Evolutionary conservation across 2,113 vertebrate species (phyloP).

Genomic region (Balaeniceps rex): DNA sequence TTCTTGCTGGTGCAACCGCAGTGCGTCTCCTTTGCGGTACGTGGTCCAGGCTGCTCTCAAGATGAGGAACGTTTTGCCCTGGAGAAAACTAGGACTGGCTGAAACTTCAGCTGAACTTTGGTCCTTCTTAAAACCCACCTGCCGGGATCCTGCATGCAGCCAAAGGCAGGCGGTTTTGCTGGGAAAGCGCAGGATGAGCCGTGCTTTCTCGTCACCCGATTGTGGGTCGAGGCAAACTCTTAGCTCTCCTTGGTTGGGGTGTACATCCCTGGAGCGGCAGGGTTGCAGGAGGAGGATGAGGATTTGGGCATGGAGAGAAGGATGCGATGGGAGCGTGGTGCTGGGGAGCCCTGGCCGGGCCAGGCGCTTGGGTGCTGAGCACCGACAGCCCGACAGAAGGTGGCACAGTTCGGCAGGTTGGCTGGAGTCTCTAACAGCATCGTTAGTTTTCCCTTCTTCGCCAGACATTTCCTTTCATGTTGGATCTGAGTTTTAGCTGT

Average conservation of each 20-base stretch:
- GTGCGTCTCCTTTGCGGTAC: background rate
- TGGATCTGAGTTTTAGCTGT: slow-evolving; percentile 13
- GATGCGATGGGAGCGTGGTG: background rate
- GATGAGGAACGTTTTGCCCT: background rate
- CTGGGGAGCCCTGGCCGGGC: background rate
- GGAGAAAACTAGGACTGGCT: background rate
- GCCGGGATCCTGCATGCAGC: background rate
- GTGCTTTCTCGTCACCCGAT: background rate
- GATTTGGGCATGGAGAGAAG: background rate
- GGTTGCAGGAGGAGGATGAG: background rate
- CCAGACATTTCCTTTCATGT: slow-evolving; percentile 54
- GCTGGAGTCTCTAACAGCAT: background rate
- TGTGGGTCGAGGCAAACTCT: background rate
- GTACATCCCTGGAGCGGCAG: background rate
- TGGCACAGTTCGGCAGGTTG: background rate
- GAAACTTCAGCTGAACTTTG: background rate
- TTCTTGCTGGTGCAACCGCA: background rate
- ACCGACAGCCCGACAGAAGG: background rate
- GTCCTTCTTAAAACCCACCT: background rate
- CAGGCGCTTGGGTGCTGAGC: background rate
- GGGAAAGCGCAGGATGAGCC: background rate
- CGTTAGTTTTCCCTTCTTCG: background rate
- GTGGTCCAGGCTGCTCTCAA: background rate
- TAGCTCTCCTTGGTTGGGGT: background rate
- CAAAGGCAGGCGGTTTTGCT: background rate